Evolutionary conservation across 2,888 invertebrate genomes (phyloP), one percentile per base, ranked within the genome.

Genomic region (Athalia circularis): DNA sequence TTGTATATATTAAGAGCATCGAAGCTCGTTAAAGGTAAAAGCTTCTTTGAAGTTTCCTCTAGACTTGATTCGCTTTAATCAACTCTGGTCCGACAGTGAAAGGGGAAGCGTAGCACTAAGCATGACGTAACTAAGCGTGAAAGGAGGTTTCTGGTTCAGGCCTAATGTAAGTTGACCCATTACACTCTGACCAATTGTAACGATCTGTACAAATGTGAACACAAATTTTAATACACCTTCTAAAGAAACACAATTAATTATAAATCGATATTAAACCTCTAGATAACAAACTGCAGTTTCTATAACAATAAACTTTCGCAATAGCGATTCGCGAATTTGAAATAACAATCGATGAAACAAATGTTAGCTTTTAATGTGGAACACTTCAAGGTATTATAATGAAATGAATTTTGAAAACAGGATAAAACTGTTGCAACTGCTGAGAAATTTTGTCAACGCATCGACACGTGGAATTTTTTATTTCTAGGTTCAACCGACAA

Each of bases 141-240:
- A 72, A 72, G 59, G 72, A 72, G 59, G 72, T 72, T 72, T 72
- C 72, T 72, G 72, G 72, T 59, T 72, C 72, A 59, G 72, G 72
- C 72, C 72, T 72, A 72, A 72, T 15, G 72, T 72, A 72, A 72
- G 45, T 72, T 47, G 72, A 68, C 68, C 68, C 68, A 43, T 68
- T 68, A 54, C 15, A 54, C 52, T 68, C 68, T 68, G 68, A 72
- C 72, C 72, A 72, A 72, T 72, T 72, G 72, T 72, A 72, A 59
- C 43, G 72, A 72, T 72, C 72, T 72, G 72, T 72, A 72, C 72
- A 72, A 72, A 72, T 72, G 72, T 59, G 72, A 72, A 72, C 72
- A 72, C 72, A 72, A 72, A 72, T 72, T 72, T 72, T 72, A 72
- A 72, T 72, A 72, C 72, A 72, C 15, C 59, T 15, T 72, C 57